Evolutionary conservation across 2,797 vertebrate species (phyloP).

Genomic region (Tolypeutes matacus): DNA sequence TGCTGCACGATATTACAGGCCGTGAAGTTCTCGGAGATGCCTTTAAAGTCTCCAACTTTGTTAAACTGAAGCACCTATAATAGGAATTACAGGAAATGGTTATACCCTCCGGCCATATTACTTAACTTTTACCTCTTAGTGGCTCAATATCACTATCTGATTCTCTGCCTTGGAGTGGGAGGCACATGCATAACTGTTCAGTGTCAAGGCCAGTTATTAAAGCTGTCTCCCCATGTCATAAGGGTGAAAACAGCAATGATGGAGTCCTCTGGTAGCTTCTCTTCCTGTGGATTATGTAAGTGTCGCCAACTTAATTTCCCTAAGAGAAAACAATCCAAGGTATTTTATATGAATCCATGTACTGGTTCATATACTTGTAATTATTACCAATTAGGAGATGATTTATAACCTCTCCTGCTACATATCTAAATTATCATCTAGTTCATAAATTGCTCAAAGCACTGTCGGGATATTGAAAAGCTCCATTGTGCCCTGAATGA

Average conservation of each 20-base stretch:
- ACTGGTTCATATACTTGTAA: too few relatives aligned
- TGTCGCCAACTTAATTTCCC: not conserved
- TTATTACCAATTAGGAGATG: not conserved
- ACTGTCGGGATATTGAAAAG: not conserved
- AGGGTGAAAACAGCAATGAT: not conserved
- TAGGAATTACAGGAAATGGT: conserved; percentile 48
- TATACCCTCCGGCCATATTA: not conserved
- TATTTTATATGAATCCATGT: not conserved
- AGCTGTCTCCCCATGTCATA: not conserved
- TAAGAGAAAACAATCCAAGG: not conserved
- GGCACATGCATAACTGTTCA: not conserved
- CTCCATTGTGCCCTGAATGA: not conserved
- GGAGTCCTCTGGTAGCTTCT: not conserved
- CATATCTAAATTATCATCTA: not conserved
- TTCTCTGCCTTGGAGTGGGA: not conserved
- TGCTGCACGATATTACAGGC: conserved; percentile 81
- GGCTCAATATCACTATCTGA: not conserved
- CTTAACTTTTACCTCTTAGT: not conserved
- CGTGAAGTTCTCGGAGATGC: conserved; percentile 17
- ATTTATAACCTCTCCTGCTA: not conserved
- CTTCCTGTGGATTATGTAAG: not conserved
- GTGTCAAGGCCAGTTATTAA: not conserved
- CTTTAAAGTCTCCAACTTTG: conserved; percentile 58
- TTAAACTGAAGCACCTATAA: conserved; percentile 87
- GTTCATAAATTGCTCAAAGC: not conserved